Percentiles rank a stretch among this genome's conserved stretches.
Conservation (phyloP, 2,113 vertebrate species). For the Anolis carolinensis region DNA sequence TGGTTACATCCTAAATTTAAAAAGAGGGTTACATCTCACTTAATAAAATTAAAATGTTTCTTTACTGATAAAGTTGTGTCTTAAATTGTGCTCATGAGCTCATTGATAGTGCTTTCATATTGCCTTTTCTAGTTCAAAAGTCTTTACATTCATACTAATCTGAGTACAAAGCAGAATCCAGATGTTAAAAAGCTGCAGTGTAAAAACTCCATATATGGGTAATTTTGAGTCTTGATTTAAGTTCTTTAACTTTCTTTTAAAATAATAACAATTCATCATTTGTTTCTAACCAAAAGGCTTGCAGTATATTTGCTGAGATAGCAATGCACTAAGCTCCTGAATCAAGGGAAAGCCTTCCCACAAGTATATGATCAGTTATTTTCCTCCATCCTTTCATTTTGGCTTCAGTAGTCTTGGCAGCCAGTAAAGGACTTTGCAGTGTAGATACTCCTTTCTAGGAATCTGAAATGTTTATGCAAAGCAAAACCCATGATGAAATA, state of each 20-base stretch:
- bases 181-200: background rate
- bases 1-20: too few relatives aligned
- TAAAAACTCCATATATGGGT: conserved; percentile 38
- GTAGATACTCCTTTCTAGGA: conserved; percentile 18
- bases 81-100: background rate
- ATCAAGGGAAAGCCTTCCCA: conserved; percentile 30
- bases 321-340: conserved; percentile 49
- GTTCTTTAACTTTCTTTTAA: conserved; percentile 12
- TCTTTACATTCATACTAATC: background rate
- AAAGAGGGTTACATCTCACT: too few relatives aligned
- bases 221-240: background rate
- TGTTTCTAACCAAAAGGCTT: conserved; percentile 47
- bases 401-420: background rate
- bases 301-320: conserved; percentile 26
- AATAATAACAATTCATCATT: background rate
- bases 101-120: background rate
- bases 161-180: background rate
- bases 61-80: background rate
- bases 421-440: conserved; percentile 27
- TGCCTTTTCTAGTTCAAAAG: background rate
- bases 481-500: conserved; percentile 31
- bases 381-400: conserved; percentile 1
- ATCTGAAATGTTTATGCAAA: conserved; percentile 21
- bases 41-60: background rate
- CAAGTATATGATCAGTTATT: background rate